phyloP scores from a whole-genome alignment of 2,113 vertebrate genomes.

The Centropristis striata region DNA sequence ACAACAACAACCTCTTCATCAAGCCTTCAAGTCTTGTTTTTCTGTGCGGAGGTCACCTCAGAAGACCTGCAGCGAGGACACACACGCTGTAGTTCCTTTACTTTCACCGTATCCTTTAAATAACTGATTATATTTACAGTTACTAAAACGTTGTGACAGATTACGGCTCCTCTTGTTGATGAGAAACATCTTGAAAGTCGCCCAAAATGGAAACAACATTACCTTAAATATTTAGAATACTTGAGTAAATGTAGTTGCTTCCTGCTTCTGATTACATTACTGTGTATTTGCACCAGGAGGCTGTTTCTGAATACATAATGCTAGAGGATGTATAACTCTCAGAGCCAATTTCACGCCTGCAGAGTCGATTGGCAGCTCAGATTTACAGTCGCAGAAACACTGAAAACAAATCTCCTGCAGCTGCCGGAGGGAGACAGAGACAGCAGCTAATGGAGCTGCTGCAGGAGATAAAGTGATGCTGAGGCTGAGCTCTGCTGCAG shows the following conservation, averaged over 20 bases:
- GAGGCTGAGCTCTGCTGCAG: conserved; percentile 4
- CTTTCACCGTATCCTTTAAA: background rate
- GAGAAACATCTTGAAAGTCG: background rate
- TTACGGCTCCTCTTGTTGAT: too few species aligned
- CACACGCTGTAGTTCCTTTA: background rate
- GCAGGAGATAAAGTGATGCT: conserved; percentile 20
- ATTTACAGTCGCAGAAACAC: too few species aligned
- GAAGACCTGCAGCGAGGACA: too few species aligned
- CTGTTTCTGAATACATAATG: background rate
- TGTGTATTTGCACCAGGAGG: background rate
- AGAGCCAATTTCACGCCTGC: conserved; percentile 38
- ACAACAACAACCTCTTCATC: too few species aligned
- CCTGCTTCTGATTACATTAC: background rate
- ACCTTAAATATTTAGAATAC: background rate
- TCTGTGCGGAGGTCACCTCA: too few species aligned
- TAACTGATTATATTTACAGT: too few species aligned
- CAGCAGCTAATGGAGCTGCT: conserved; percentile 1
- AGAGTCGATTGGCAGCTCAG: too few species aligned
- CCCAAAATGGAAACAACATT: background rate
- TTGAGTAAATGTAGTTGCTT: background rate
- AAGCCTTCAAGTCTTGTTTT: too few species aligned
- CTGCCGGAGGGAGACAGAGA: background rate
- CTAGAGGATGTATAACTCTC: background rate
- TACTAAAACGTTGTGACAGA: too few species aligned
- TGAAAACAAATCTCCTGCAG: conserved; percentile 9